phyloP scores from a whole-genome alignment of 2,888 invertebrate genomes.

The Dorcus hopei region DNA sequence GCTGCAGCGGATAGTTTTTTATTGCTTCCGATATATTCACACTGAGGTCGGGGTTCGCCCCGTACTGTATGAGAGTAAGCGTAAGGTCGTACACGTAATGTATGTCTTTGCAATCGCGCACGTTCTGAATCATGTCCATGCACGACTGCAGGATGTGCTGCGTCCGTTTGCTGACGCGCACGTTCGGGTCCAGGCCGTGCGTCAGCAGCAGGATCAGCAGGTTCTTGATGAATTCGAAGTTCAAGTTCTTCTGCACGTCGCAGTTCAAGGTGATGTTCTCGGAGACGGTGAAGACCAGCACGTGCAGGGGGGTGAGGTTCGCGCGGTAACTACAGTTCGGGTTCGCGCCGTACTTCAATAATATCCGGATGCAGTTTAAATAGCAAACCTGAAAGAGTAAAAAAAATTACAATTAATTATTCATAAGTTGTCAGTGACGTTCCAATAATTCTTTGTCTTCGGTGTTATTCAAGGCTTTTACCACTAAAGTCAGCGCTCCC shows the following conservation, averaged over 20 bases:
- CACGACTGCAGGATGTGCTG: conserved; percentile 70
- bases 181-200: conserved; percentile 66
- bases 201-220: conserved; percentile 62
- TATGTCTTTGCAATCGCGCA: conserved; percentile 64
- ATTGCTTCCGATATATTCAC: conserved; percentile 52
- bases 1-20: conserved; percentile 42
- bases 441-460: no score
- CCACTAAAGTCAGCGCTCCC: no score
- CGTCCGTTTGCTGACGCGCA: conserved; percentile 57
- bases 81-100: conserved; percentile 67
- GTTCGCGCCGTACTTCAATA: conserved; percentile 69
- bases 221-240: conserved; percentile 69
- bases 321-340: conserved; percentile 69
- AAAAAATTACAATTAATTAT: not conserved
- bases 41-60: conserved; percentile 69
- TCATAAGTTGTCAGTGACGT: no score
- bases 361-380: conserved; percentile 65
- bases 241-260: conserved; percentile 63
- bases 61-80: conserved; percentile 68
- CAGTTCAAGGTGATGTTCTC: conserved; percentile 68
- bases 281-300: conserved; percentile 67
- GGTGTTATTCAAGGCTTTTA: no score
- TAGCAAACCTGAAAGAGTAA: conserved; percentile 60
- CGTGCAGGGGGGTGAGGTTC: conserved; percentile 67
- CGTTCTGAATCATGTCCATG: conserved; percentile 67